Conservation (phyloP, 2,113 vertebrate genomes). For the Miniopterus natalensis region DNA sequence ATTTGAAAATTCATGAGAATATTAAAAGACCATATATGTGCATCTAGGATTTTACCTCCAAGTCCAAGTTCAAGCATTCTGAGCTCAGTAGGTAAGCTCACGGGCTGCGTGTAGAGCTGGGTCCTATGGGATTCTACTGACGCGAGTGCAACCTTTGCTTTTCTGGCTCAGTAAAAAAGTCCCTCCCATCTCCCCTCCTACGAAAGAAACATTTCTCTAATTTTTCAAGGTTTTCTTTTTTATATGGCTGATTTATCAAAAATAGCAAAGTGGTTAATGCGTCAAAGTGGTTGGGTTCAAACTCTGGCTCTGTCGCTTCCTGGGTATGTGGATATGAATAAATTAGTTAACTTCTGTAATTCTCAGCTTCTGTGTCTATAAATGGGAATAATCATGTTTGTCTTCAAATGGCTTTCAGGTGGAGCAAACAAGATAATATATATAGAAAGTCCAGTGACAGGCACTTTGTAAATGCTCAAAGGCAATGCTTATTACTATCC, state of each 20-base stretch:
- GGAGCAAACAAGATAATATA: not conserved
- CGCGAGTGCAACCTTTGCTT: not conserved
- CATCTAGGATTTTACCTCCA: not conserved
- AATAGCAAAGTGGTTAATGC: not conserved
- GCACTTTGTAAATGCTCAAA: not conserved
- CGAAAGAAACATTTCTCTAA: not conserved
- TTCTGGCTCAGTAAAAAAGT: not conserved
- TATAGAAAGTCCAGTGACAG: not conserved
- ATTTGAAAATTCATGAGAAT: not conserved
- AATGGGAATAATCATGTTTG: not conserved
- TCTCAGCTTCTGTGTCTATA: not conserved
- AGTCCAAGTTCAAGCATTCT: not conserved
- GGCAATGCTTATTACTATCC: not conserved
- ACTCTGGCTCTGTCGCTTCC: not conserved
- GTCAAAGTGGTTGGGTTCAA: not conserved
- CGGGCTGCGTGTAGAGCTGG: fast-evolving
- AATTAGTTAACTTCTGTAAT: not conserved
- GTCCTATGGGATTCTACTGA: not conserved
- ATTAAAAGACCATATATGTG: not conserved
- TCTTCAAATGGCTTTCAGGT: not conserved
- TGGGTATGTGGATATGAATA: not conserved
- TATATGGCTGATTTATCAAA: not conserved
- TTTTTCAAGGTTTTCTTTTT: not conserved
- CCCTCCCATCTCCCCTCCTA: not conserved
- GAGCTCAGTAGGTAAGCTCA: not conserved